These are phyloP conservation scores for Dermatophagoides farinae DNA, from an alignment of 1,140 invertebrate genomes.

Conservation along the genomic window DNA sequence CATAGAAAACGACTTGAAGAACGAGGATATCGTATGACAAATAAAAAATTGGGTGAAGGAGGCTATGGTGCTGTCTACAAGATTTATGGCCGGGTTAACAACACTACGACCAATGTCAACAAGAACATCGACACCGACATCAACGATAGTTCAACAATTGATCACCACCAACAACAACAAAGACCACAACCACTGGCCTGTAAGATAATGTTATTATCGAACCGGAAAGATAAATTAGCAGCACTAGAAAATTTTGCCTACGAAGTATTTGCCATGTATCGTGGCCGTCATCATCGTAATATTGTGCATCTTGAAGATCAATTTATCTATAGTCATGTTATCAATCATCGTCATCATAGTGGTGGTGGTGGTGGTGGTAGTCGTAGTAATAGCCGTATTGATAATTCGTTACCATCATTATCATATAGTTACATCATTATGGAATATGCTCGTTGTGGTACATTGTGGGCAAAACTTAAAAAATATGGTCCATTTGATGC, in stretches of 20 bases:
- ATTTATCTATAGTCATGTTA: slow-evolving; percentile 1
- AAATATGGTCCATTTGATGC: slow-evolving; percentile 3
- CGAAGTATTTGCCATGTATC: background rate
- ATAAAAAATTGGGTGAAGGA: background rate
- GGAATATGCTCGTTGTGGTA: background rate
- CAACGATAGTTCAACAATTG: too few relatives aligned
- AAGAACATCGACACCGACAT: background rate
- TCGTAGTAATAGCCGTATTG: background rate
- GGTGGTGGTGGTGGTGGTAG: background rate
- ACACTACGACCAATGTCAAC: too few relatives aligned
- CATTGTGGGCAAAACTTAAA: background rate
- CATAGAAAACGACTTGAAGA: background rate
- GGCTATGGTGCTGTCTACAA: background rate
- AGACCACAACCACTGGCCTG: background rate
- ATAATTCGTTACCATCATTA: background rate
- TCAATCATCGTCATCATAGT: too few relatives aligned
- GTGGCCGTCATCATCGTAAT: background rate
- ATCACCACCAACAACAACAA: too few relatives aligned
- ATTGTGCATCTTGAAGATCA: background rate
- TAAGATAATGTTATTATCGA: background rate
- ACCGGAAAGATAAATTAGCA: background rate
- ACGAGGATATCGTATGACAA: background rate
- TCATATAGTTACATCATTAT: slow-evolving; percentile 1
- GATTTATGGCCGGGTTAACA: background rate
- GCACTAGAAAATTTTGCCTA: background rate